Conservation (phyloP, 2,888 invertebrate species). For the Adelphocoris suturalis region DNA sequence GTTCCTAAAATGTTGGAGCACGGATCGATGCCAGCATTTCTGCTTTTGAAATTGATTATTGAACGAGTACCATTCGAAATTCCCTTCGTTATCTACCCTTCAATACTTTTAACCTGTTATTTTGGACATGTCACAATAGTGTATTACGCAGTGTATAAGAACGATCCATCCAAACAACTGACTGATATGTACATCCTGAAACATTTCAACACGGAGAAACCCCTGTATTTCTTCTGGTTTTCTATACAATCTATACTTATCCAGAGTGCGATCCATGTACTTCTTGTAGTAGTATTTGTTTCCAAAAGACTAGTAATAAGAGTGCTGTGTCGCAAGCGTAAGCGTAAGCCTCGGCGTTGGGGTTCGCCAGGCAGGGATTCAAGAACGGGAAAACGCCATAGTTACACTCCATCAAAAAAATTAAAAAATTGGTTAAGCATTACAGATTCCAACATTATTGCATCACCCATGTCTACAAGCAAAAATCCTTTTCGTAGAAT, state of each 20-base stretch:
- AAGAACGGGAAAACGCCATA: not conserved
- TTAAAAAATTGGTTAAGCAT: not conserved
- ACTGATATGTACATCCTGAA: not conserved
- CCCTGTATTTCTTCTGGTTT: conserved; percentile 27
- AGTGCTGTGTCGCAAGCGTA: not conserved
- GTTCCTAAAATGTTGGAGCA: not conserved
- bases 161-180: not conserved
- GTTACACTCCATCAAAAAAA: not conserved
- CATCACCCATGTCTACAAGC: not conserved
- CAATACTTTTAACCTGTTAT: not conserved
- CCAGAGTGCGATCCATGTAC: conserved; percentile 17
- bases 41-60: conserved; percentile 44
- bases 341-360: no score
- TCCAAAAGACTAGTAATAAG: not conserved
- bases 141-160: not conserved
- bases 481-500: not conserved
- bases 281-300: not conserved
- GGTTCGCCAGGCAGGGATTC: not conserved
- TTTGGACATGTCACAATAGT: conserved; percentile 31
- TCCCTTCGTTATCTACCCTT: conserved; percentile 4
- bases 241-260: conserved; percentile 10
- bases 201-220: not conserved
- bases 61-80: conserved; percentile 52
- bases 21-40: not conserved
- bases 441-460: not conserved